Evolutionary conservation across 1,140 invertebrate genomes (phyloP).

Genomic region (Lepidotrigona ventralis): DNA sequence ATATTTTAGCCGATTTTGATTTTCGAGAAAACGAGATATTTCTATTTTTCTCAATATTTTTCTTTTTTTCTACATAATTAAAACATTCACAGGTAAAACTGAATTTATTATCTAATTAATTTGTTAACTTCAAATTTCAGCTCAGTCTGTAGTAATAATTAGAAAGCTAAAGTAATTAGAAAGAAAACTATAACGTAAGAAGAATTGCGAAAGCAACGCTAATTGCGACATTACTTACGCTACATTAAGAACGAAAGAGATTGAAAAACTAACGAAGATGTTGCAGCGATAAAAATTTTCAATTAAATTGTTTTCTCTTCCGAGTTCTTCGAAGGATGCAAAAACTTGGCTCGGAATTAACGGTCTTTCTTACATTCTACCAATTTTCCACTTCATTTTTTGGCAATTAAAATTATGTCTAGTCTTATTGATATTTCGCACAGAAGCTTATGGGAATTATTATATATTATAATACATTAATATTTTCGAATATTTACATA

Average conservation of each 20-base stretch:
- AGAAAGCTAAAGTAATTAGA: neutral
- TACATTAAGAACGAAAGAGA: conserved; percentile 42
- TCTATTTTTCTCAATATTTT: no score
- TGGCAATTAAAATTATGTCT: neutral
- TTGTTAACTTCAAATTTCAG: neutral
- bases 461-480: neutral
- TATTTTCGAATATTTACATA: neutral
- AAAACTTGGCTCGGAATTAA: conserved; percentile 1
- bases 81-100: neutral
- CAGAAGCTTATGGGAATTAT: neutral
- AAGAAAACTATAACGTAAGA: neutral
- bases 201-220: neutral
- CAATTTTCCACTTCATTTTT: neutral
- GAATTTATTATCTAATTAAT: neutral
- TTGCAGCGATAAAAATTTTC: conserved; percentile 15
- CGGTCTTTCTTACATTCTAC: neutral
- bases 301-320: conserved; percentile 8
- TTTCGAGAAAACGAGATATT: neutral
- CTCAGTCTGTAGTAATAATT: neutral
- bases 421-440: neutral
- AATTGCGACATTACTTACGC: conserved; percentile 40
- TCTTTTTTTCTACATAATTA: neutral
- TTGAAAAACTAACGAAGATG: conserved; percentile 15
- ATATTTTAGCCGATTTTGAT: neutral
- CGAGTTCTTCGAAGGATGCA: neutral